These are phyloP conservation scores for Prosopocoilus inquinatus DNA, from an alignment of 2,888 invertebrate genomes.

Conservation along the genomic window DNA sequence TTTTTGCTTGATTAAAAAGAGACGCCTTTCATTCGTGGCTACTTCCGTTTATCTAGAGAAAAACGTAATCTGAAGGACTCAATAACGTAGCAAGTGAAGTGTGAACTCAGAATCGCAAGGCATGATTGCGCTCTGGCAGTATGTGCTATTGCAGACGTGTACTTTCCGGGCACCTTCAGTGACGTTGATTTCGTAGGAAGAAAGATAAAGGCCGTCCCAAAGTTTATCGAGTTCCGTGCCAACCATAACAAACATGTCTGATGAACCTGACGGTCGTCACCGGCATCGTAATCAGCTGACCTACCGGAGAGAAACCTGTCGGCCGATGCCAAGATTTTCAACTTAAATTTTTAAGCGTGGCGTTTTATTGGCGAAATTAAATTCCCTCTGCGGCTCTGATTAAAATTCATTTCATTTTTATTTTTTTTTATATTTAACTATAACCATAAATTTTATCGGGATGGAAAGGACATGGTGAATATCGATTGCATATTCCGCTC, in stretches of 20 bases:
- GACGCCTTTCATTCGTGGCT: background rate
- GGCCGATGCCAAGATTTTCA: too few relatives aligned
- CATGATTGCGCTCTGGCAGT: slow-evolving; percentile 18
- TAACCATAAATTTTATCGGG: too few relatives aligned
- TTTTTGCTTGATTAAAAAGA: background rate
- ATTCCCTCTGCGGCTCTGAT: too few relatives aligned
- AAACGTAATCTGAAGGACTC: background rate
- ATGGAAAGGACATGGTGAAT: too few relatives aligned
- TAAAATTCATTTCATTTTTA: too few relatives aligned
- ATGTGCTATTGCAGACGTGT: slow-evolving; percentile 24
- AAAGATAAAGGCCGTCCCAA: slow-evolving; percentile 31
- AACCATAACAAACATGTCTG: slow-evolving; percentile 27
- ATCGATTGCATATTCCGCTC: too few relatives aligned
- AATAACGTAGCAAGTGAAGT: background rate
- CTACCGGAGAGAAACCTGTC: background rate
- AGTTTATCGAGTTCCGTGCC: slow-evolving; percentile 29
- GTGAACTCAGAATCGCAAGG: slow-evolving; percentile 3
- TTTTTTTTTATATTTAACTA: too few relatives aligned
- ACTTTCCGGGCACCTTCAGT: slow-evolving; percentile 29
- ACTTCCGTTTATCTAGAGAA: background rate
- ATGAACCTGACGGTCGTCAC: slow-evolving; percentile 26
- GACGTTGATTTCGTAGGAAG: slow-evolving; percentile 22
- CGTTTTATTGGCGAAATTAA: too few relatives aligned
- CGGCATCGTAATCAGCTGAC: slow-evolving; percentile 26
- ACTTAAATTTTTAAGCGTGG: too few relatives aligned